Evolutionary conservation across 2,888 invertebrate species (phyloP).

Genomic region (Thereva nobilitata): DNA sequence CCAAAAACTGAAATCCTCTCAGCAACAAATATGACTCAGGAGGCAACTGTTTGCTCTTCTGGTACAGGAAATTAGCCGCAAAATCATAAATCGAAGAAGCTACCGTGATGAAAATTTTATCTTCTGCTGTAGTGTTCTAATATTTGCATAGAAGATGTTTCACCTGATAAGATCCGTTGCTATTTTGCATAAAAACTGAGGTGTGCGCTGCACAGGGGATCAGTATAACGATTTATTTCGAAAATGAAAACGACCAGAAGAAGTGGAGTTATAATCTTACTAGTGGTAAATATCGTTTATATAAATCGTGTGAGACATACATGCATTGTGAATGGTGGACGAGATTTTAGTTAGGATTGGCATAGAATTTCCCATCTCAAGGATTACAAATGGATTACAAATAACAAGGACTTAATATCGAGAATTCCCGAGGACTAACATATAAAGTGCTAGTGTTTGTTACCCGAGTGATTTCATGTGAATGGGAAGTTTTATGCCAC

Average conservation of each 20-base stretch:
- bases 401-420: neutral
- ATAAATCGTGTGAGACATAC: neutral
- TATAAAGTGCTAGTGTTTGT: slow-evolving; percentile 16
- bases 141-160: slow-evolving; percentile 10
- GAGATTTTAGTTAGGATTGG: slow-evolving; percentile 3
- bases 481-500: slow-evolving; percentile 18
- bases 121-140: slow-evolving; percentile 10
- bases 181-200: slow-evolving; percentile 51
- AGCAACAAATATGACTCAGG: slow-evolving; percentile 21
- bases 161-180: slow-evolving; percentile 2
- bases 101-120: slow-evolving; percentile 12
- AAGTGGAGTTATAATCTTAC: slow-evolving; percentile 51
- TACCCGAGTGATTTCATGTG: slow-evolving; percentile 5
- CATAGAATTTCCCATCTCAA: slow-evolving; percentile 12
- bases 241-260: slow-evolving; percentile 55
- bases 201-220: slow-evolving; percentile 38
- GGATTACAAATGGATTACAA: slow-evolving; percentile 4
- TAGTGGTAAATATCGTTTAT: slow-evolving; percentile 53
- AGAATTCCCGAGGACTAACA: neutral
- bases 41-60: slow-evolving; percentile 7
- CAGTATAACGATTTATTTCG: slow-evolving; percentile 55
- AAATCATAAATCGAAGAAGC: slow-evolving; percentile 29
- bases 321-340: neutral
- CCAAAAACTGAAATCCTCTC: slow-evolving; percentile 15
- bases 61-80: slow-evolving; percentile 24